phyloP scores from a whole-genome alignment of 2,888 invertebrate species.

The Tetramorium bicarinatum region DNA sequence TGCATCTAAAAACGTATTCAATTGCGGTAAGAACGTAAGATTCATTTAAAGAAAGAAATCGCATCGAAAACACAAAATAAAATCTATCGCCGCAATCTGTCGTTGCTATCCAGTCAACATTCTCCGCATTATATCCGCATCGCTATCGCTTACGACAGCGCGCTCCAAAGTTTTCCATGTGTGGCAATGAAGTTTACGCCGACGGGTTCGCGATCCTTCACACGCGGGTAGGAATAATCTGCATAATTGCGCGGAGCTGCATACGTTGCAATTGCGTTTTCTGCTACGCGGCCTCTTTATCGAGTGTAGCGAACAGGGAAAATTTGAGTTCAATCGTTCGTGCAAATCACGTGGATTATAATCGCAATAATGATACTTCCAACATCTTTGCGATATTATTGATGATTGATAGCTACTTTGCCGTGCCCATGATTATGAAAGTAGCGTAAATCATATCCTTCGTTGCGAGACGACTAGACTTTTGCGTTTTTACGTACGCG shows the following conservation, averaged over 20 bases:
- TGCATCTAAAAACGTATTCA: neutral
- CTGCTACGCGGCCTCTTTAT: slow-evolving; percentile 40
- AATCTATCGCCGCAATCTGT: slow-evolving; percentile 32
- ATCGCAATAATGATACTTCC: slow-evolving; percentile 37
- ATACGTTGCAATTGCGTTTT: slow-evolving; percentile 43
- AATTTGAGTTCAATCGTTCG: slow-evolving; percentile 33
- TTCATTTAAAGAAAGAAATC: neutral
- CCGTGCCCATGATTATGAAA: slow-evolving; percentile 29
- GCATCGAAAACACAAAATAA: neutral
- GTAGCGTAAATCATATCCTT: slow-evolving; percentile 8
- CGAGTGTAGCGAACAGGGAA: slow-evolving; percentile 38
- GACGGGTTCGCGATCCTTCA: slow-evolving; percentile 51
- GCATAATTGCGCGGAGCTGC: slow-evolving; percentile 50
- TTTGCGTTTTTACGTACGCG: neutral
- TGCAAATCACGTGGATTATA: slow-evolving; percentile 25
- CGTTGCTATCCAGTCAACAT: slow-evolving; percentile 38
- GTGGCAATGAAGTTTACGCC: slow-evolving; percentile 50
- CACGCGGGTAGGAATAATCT: slow-evolving; percentile 53
- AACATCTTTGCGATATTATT: slow-evolving; percentile 40
- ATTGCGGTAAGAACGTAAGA: neutral
- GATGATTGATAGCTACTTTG: slow-evolving; percentile 43
- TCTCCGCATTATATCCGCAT: slow-evolving; percentile 26
- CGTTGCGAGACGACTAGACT: neutral
- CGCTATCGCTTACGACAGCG: slow-evolving; percentile 45
- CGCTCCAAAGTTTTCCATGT: slow-evolving; percentile 46